Base-by-base conservation (phyloP, 92 coral and sea anemone genomes). In the Zoanthus sociatus region DNA sequence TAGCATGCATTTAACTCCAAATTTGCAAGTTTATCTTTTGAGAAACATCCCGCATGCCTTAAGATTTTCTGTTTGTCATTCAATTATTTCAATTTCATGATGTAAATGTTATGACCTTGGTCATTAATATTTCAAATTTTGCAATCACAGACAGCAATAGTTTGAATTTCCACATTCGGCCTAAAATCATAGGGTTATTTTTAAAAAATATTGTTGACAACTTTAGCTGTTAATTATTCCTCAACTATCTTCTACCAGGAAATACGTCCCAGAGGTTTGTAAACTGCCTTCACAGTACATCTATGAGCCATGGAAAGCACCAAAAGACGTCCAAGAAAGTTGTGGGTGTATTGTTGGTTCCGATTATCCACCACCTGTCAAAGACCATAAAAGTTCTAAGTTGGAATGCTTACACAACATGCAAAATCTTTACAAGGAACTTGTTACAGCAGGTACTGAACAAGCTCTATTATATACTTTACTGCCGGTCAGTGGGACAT, bases 291-390 rank as follows among this genome's bases (percentile, higher is more conserved):
- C 89, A 2, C 37, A 78, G 64, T 95, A 92, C 60, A 76, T 93
- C 83, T 90, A 89, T 71, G 96, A 95, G 68, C 98, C 98, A 6
- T 95, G 98, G 98, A 95, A 88, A 75, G 98, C 98, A 18, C 96
- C 98, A 0, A 20, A 85, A 0, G 56, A 77, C 16, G 89, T 95
- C 0, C 98, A 95, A 73, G 79, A 86, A 33, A 75, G 71, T 12
- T 93, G 90, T 1, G 87, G 91, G 56, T 95, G 98, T 67, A 78
- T 92, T n/a, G 89, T 95, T 16, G 96, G 96, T 45, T 83, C 87
- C 15, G 96, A 95, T 86, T 95, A 95, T 70, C 98, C 98, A n/a
- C 73, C 61, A 76, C 94, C 92, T 55, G 86, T 95, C 77, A 78
- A 82, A 42, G 92, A 92, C 77, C 96, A 93, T 70, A 75, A 78